These are phyloP conservation scores for Nysson spinosus DNA, from an alignment of 2,888 invertebrate genomes.

Conservation along the genomic window DNA sequence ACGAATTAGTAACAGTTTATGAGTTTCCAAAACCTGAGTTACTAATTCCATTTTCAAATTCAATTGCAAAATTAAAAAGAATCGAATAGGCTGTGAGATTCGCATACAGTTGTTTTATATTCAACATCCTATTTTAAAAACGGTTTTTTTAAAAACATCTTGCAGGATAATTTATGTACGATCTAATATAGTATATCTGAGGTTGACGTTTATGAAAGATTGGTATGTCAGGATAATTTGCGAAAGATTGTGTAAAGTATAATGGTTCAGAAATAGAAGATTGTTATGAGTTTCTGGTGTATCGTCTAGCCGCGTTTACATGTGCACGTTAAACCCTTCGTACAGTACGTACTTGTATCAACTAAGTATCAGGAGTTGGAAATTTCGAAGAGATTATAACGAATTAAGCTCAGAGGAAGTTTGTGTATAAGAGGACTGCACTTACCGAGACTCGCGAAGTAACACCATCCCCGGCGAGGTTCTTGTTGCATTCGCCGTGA, in stretches of 20 bases:
- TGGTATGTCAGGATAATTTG: neutral
- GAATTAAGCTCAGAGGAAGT: constrained; percentile 62
- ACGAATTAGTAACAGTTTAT: too few relatives aligned
- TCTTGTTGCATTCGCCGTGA: neutral
- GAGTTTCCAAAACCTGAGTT: too few relatives aligned
- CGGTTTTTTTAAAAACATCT: too few relatives aligned
- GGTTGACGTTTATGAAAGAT: too few relatives aligned
- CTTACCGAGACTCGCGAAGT: constrained; percentile 8
- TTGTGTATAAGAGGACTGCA: constrained; percentile 35
- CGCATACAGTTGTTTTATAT: too few relatives aligned
- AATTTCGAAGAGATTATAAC: constrained; percentile 68
- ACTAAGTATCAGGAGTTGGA: constrained; percentile 61
- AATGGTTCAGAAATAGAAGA: constrained; percentile 24
- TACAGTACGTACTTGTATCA: constrained; percentile 25
- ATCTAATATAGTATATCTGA: too few relatives aligned
- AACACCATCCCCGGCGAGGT: constrained; percentile 4
- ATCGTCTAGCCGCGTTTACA: neutral
- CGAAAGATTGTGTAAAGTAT: constrained; percentile 8
- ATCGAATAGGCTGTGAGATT: too few relatives aligned
- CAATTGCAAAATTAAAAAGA: too few relatives aligned
- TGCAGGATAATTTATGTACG: too few relatives aligned
- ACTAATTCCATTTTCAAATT: too few relatives aligned
- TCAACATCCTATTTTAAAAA: too few relatives aligned
- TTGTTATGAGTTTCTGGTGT: neutral
- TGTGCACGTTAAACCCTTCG: constrained; percentile 35